Conservation (phyloP, 2,113 vertebrate genomes). For the Coreoperca whiteheadi region DNA sequence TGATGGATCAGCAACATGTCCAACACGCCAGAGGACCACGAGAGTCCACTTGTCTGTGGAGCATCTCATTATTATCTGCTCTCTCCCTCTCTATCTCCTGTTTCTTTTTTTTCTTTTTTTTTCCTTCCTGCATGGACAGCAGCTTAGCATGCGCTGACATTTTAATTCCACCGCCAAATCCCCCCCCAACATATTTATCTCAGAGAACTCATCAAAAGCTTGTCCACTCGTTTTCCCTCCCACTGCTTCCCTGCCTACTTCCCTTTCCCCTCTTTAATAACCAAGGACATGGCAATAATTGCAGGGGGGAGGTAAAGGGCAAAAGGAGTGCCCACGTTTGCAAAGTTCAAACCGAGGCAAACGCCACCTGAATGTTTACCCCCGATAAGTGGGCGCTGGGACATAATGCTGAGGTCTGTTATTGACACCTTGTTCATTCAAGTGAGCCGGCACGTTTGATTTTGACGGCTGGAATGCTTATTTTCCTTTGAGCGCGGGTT, state of each 20-base stretch:
- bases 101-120: conserved; percentile 58
- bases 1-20: conserved; percentile 52
- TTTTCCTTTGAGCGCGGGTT: background rate
- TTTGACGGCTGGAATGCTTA: background rate
- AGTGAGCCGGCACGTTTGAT: conserved; percentile 27
- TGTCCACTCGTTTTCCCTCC: conserved; percentile 56
- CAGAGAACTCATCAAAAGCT: conserved; percentile 74
- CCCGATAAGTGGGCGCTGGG: background rate
- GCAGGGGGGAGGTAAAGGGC: conserved; percentile 38
- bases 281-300: conserved; percentile 57
- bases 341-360: conserved; percentile 7
- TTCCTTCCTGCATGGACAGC: conserved; percentile 69
- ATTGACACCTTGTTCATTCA: conserved; percentile 42
- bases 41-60: conserved; percentile 43
- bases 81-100: conserved; percentile 33
- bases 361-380: conserved; percentile 20
- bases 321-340: conserved; percentile 33
- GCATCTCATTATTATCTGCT: conserved; percentile 37
- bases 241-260: conserved; percentile 36
- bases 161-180: conserved; percentile 78
- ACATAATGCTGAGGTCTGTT: conserved; percentile 1
- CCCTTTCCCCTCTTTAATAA: conserved; percentile 43
- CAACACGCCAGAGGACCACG: conserved; percentile 56
- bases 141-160: conserved; percentile 78
- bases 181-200: conserved; percentile 76